A percentile compares a stretch with the other conserved stretches of the same genome.
These are phyloP conservation scores for Rhyacophila evoluta DNA, from an alignment of 2,888 invertebrate genomes.

Conservation along the genomic window DNA sequence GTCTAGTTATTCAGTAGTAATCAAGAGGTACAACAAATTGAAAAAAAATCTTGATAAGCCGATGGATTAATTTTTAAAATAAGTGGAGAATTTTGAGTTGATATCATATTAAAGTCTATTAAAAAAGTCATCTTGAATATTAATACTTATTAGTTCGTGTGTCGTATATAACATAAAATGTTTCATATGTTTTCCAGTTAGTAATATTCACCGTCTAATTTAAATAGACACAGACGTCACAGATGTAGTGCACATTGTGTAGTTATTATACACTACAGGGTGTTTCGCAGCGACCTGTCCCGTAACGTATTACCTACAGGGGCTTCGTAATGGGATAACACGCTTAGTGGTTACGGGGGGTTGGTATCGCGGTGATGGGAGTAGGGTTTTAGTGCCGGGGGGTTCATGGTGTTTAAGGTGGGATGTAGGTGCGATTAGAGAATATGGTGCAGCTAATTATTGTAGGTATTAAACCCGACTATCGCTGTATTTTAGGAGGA, in stretches of 20 bases:
- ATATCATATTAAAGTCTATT: no score
- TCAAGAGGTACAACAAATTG: no score
- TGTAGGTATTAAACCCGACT: neutral
- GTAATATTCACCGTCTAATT: neutral
- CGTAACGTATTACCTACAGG: conserved; percentile 22
- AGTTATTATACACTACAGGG: neutral
- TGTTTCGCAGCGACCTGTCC: conserved; percentile 6
- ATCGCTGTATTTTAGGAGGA: neutral
- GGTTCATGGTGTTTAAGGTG: neutral
- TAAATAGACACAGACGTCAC: neutral
- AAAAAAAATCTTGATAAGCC: no score
- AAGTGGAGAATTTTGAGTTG: no score
- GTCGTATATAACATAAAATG: no score
- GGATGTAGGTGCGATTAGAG: conserved; percentile 11
- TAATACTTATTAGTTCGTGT: no score
- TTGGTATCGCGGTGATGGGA: neutral
- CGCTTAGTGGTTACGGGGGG: conserved; percentile 17
- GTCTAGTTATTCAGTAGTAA: no score
- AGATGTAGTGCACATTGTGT: neutral
- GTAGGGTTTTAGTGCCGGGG: neutral
- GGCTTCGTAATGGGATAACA: conserved; percentile 15
- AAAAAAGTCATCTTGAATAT: no score
- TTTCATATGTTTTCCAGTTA: no score
- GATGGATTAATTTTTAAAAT: no score
- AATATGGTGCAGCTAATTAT: conserved; percentile 7